Percentiles rank a stretch among this genome's conserved stretches.
Conservation (phyloP, 2,113 vertebrate genomes). For the Pygoscelis adeliae region DNA sequence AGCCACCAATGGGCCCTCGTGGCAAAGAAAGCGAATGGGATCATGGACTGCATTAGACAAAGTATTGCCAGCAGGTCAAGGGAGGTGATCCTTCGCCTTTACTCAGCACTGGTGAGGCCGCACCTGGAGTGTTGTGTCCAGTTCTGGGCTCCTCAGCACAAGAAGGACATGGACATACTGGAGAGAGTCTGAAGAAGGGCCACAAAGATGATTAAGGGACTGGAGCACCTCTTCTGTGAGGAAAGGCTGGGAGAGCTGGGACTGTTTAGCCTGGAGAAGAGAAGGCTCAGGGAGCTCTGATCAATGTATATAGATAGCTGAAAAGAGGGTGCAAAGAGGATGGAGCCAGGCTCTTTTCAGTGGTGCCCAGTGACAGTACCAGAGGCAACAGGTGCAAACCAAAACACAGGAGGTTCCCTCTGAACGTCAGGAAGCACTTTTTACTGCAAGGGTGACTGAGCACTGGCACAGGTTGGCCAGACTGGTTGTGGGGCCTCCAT, state of each 20-base stretch:
- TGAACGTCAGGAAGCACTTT: neutral
- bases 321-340: neutral
- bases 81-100: neutral
- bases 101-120: no score
- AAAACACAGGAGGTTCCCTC: neutral
- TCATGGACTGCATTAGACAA: neutral
- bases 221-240: neutral
- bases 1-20: neutral
- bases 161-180: neutral
- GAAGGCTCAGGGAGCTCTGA: neutral
- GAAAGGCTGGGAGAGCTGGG: neutral
- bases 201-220: neutral
- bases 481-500: neutral
- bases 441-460: neutral
- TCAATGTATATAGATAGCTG: neutral
- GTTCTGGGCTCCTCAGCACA: neutral
- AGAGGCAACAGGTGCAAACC: neutral
- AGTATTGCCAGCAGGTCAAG: neutral
- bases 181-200: neutral
- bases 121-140: neutral
- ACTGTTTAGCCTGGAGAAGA: neutral
- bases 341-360: neutral
- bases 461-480: neutral
- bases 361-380: neutral
- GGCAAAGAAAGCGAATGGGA: neutral